phyloP scores from a whole-genome alignment of 2,888 invertebrate species.

The Chrysolina oricalcia region DNA sequence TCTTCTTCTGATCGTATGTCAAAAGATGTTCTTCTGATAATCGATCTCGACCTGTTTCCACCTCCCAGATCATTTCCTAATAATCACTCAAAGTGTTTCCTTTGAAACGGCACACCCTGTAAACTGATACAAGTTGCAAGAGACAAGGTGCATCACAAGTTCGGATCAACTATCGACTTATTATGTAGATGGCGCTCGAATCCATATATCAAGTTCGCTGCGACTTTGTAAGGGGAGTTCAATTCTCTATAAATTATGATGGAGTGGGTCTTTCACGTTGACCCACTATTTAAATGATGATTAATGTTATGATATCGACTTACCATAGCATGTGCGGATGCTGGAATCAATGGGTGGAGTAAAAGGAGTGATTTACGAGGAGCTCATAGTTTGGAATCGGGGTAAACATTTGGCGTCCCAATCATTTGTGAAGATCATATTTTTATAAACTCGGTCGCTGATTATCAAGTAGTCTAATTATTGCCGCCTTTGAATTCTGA shows the following conservation, averaged over 20 bases:
- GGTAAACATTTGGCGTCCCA: too few relatives aligned
- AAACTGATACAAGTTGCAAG: slow-evolving; percentile 1
- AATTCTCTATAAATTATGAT: slow-evolving; percentile 42
- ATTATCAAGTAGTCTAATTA: too few relatives aligned
- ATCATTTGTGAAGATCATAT: too few relatives aligned
- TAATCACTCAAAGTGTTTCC: slow-evolving; percentile 28
- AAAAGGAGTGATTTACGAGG: too few relatives aligned
- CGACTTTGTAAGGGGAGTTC: slow-evolving; percentile 28
- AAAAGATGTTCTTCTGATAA: slow-evolving; percentile 14
- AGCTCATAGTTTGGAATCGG: too few relatives aligned
- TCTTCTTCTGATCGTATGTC: neutral
- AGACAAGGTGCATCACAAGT: slow-evolving; percentile 11
- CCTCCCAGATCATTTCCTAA: neutral
- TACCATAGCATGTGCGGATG: slow-evolving; percentile 3
- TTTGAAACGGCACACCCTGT: slow-evolving; percentile 4
- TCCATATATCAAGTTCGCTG: slow-evolving; percentile 39
- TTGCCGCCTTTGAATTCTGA: too few relatives aligned
- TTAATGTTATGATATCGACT: slow-evolving; percentile 36
- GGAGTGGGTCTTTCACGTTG: slow-evolving; percentile 33
- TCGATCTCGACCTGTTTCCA: neutral
- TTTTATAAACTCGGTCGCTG: too few relatives aligned
- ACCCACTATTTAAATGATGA: slow-evolving; percentile 45
- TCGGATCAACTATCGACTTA: slow-evolving; percentile 4
- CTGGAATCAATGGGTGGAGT: neutral
- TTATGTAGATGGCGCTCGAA: slow-evolving; percentile 30